Evolutionary conservation across 2,888 invertebrate genomes (phyloP), one percentile per base, ranked within the genome.

Genomic region (Trilocha varians): DNA sequence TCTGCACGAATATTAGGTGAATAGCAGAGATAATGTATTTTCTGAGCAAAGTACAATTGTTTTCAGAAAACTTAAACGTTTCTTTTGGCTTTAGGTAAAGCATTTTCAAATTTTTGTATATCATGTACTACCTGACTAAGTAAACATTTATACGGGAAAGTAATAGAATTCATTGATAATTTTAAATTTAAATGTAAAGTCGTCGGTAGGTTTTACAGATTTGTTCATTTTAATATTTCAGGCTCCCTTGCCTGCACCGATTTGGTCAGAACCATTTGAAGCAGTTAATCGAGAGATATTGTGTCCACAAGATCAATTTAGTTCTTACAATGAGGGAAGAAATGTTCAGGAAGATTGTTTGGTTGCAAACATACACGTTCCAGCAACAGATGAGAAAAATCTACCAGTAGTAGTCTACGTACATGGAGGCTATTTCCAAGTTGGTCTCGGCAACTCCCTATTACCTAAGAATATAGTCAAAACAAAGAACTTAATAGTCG

Each of bases 361-460:
- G 3, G 56, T 72, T 16, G 57, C 73, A 3, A 82, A 70, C 47
- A 59, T 82, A 4, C 76, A 62, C 36, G 65, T 70, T 0, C 74
- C 77, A 3, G 58, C 68, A 25, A 68, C 65, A 18, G 41, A 48
- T 33, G 52, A 55, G 18, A 54, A 40, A 3, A 57, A 64, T 15
- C 44, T 72, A 3, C 72, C 85, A 3, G 86, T 86, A 1, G 46
- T 84, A 18, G 72, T 85, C 8, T 57, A 64, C 36, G 58, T 86
- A 2, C 87, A 86, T 38, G 83, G 83, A 13, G 86, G 85, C 5
- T 78, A 64, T 2, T 84, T 66, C 43, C 58, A 71, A 50, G 34
- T 61, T 2, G 84, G 82, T 2, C 59, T 43, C 32, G 74, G 78
- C 0, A 56, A 68, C 43, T 46, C 42, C 18, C 6, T 57, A 1